Base-by-base conservation (phyloP, 2,888 invertebrate species). In the Noctua janthe region DNA sequence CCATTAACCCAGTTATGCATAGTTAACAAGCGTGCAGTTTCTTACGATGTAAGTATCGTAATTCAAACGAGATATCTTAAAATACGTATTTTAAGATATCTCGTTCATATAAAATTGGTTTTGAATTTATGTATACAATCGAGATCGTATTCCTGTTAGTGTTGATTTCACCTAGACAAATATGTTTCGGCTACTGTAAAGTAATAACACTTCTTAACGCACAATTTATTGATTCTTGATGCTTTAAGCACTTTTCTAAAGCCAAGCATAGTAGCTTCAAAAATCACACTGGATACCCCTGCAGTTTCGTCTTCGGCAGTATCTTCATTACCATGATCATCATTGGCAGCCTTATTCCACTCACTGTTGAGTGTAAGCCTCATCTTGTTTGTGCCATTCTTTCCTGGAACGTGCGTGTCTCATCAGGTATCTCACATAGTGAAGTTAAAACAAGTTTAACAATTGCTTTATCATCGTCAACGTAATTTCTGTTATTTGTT, bases 1-100 rank as follows among this genome's bases (percentile, higher is more conserved):
- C 91, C 92, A 95, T 95, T 95, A 95, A 92, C 95, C 94, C 91
- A 94, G 92, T 94, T 94, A 93, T 91, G 89, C 91, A 92, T 90
- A 92, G 89, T 87, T 91, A 92, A 91, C 90, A 92, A 91, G 90
- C 91, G 85, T 85, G 88, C 88, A 88, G 90, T 87, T 85, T 85
- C 75, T 78, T 80, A 81, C 83, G 51, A 80, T 86, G 81, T 87
- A 82, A 87, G 83, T 75, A 79, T 83, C 87, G 82, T 86, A 75
- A 78, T 72, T 83, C 71, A 71, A 78, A 81, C 43, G 47, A 64
- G 70, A 59, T 86, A 66, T 74, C 56, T 74, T n/a, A 62, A 66
- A 81, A 71, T 78, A 82, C 43, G 7, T 71, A 54, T 49, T 15
- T 51, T 20, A 20, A 20, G 6, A 62, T 15, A 62, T 62, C 13